Evolutionary conservation across 37 sponge, comb jelly and placozoan genomes (phyloP), one percentile per base, ranked within the genome.

Genomic region (Petrosia ficiformis): DNA sequence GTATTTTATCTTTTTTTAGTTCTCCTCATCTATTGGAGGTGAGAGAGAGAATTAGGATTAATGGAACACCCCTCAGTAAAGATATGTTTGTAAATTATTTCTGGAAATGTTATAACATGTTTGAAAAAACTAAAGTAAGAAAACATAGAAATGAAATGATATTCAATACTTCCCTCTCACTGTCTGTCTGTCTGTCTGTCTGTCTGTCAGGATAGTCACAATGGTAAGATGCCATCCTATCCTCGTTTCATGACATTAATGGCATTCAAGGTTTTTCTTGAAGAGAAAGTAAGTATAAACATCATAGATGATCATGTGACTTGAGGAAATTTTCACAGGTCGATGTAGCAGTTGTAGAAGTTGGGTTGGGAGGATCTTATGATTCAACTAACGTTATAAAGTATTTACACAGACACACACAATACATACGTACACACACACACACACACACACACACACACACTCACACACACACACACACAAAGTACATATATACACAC

Each of bases 331-430:
- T 73, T 59, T 21, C 64, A 25, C 79, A 92, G 87, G 90, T 92
- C 44, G 99, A 98, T 71, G 99, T 95, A 57, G 90, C 96, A 33
- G 79, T 98, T 39, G 52, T 98, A 38, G 99, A 98, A 69, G 99
- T 98, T 34, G 99, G 99, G 11, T 90, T 98, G 44, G 99, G 99
- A 57, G 99, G 99, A 22, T 66, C 80, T 42, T 87, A 82, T 54
- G 95, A 95, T 75, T 79, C 86, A 58, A 98, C 99, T 16, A 98
- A 98, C 67, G 68, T 95, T 26, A 84, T 93, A 0, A 52, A 57
- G 95, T 94, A 30, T 73, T 81, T 63, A 2, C 44, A 77, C 10
- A 26, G 11, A 24, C 5, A 10, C 30, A 5, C n/a, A 73, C 5
- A 14, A n/a, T n/a, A n/a, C n/a, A n/a, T n/a, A n/a, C n/a, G n/a